Evolutionary conservation across 2,797 vertebrate genomes (phyloP).

Genomic region (Macrochelys suwanniensis): DNA sequence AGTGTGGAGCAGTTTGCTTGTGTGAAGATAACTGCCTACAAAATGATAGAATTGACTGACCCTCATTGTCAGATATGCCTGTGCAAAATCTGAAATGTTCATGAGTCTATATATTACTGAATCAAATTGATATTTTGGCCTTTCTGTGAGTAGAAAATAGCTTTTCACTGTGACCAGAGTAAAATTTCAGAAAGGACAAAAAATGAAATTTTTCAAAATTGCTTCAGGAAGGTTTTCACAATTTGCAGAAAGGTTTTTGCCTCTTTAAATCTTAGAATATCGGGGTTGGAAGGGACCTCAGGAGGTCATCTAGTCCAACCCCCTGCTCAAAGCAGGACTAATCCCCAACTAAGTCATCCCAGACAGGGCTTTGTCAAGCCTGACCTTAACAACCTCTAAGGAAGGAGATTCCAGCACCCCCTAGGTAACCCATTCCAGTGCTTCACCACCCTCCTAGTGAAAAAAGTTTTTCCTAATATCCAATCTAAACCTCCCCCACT

Average conservation of each 20-base stretch:
- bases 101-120: constrained; percentile 2
- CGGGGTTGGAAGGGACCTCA: no score
- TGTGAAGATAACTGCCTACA: constrained; percentile 15
- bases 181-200: constrained; percentile 22
- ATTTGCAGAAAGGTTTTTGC: neutral
- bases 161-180: neutral
- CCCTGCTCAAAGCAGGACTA: no score
- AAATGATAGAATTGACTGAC: neutral
- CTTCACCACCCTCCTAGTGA: no score
- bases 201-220: constrained; percentile 15
- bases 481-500: no score
- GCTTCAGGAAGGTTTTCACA: neutral
- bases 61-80: constrained; percentile 12
- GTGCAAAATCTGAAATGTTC: neutral
- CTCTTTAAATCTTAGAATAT: neutral
- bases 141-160: constrained; percentile 10
- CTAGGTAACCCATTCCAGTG: no score
- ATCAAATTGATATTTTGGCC: constrained; percentile 16
- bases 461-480: no score
- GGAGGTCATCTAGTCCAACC: no score
- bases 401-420: no score
- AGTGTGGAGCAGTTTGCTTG: constrained; percentile 5
- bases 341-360: no score
- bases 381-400: no score
- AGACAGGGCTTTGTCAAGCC: no score